phyloP scores from a whole-genome alignment of 2,113 vertebrate genomes.

The Rhegmatorhina hoffmannsi region DNA sequence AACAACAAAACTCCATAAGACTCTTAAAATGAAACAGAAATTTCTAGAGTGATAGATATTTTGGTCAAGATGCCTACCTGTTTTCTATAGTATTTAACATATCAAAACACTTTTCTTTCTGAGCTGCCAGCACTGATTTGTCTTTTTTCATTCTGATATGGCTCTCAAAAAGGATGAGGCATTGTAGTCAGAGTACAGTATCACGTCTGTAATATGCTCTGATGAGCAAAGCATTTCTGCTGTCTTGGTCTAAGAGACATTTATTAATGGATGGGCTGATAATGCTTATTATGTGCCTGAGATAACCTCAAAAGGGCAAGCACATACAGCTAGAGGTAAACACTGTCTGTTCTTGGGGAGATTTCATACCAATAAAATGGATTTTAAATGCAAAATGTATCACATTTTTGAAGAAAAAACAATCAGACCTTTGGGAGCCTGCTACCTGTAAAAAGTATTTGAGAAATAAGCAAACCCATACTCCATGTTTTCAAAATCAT shows the following conservation, averaged over 20 bases:
- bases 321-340: constrained; percentile 23
- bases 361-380: constrained; percentile 59
- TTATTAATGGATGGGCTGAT: constrained; percentile 65
- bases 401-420: constrained; percentile 26
- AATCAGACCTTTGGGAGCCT: not conserved
- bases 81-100: constrained; percentile 29
- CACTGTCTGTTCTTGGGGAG: not conserved
- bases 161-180: not conserved
- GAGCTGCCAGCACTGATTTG: constrained; percentile 32
- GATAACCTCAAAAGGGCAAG: constrained; percentile 36
- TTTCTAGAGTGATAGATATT: not conserved
- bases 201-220: constrained; percentile 17
- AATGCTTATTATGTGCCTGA: constrained; percentile 46
- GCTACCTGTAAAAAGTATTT: not conserved
- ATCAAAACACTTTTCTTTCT: constrained; percentile 22
- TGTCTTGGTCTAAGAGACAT: constrained; percentile 19
- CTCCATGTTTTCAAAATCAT: not conserved
- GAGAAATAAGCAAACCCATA: constrained; percentile 1
- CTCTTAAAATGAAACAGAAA: not conserved
- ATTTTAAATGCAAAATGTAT: constrained; percentile 37
- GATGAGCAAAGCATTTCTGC: constrained; percentile 30
- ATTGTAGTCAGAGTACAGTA: constrained; percentile 16
- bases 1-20: not conserved
- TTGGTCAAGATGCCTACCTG: not conserved
- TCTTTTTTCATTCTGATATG: constrained; percentile 44